phyloP scores from a whole-genome alignment of 2,113 vertebrate genomes.

The Phalacrocorax carbo region DNA sequence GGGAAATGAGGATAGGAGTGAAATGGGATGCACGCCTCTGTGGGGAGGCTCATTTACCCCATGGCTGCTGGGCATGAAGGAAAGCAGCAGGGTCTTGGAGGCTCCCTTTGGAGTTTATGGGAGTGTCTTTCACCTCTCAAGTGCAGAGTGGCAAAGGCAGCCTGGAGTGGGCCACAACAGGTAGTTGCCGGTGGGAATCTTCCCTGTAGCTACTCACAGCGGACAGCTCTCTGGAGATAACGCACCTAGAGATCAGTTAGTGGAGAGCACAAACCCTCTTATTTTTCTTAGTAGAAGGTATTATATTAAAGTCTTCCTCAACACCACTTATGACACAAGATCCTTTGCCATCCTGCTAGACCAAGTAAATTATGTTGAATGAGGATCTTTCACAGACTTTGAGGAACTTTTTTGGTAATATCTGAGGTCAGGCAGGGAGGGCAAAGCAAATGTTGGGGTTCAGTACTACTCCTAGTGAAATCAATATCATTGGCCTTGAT shows the following conservation, averaged over 20 bases:
- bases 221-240: not conserved
- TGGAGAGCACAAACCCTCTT: not conserved
- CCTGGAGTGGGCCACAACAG: not conserved
- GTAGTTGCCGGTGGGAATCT: not conserved
- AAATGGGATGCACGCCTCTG: not conserved
- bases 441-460: accelerated
- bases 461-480: not conserved
- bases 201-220: not conserved
- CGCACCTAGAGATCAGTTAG: not conserved
- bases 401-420: not conserved
- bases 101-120: not conserved
- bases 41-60: not conserved
- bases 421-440: not conserved
- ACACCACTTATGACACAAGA: accelerated
- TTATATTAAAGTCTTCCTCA: not conserved
- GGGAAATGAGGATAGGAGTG: not conserved
- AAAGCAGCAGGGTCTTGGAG: not conserved
- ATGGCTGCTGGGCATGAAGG: no score
- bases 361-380: not conserved
- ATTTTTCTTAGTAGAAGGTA: not conserved
- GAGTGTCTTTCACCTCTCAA: not conserved
- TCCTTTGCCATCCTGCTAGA: not conserved
- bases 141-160: not conserved
- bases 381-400: not conserved
- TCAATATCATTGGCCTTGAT: not conserved